phyloP scores from a whole-genome alignment of 2,888 invertebrate species.

The Mantis religiosa region DNA sequence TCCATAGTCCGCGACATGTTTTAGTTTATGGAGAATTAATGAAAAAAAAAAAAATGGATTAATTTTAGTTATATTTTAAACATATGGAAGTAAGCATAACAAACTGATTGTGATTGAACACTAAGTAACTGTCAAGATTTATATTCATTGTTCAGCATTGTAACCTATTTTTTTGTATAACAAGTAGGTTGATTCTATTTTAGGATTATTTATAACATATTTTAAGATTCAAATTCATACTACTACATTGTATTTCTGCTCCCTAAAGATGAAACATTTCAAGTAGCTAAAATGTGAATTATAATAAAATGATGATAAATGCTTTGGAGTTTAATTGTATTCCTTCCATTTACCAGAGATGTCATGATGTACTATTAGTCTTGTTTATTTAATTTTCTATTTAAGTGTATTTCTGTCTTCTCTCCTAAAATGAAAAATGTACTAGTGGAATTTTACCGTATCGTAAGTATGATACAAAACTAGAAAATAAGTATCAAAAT shows the following conservation, averaged over 20 bases:
- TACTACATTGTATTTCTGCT: not conserved
- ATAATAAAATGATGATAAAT: not conserved
- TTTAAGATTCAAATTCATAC: not conserved
- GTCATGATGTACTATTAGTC: no score
- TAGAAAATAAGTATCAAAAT: no score
- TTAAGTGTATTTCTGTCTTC: no score
- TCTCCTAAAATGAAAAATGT: no score
- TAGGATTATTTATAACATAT: not conserved
- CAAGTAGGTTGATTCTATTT: not conserved
- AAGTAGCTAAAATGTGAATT: not conserved
- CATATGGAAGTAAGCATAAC: not conserved
- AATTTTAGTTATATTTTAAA: not conserved
- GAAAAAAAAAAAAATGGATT: not conserved
- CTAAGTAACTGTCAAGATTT: not conserved
- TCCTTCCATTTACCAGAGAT: not conserved
- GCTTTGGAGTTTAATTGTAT: not conserved
- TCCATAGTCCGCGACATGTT: not conserved
- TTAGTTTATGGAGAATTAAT: not conserved
- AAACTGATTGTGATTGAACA: not conserved
- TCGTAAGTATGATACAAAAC: no score
- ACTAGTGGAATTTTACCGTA: no score
- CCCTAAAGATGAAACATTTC: not conserved
- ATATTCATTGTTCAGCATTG: not conserved
- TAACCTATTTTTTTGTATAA: not conserved
- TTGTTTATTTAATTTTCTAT: no score